Conservation (phyloP, 2,113 vertebrate genomes). For the Pan paniscus region DNA sequence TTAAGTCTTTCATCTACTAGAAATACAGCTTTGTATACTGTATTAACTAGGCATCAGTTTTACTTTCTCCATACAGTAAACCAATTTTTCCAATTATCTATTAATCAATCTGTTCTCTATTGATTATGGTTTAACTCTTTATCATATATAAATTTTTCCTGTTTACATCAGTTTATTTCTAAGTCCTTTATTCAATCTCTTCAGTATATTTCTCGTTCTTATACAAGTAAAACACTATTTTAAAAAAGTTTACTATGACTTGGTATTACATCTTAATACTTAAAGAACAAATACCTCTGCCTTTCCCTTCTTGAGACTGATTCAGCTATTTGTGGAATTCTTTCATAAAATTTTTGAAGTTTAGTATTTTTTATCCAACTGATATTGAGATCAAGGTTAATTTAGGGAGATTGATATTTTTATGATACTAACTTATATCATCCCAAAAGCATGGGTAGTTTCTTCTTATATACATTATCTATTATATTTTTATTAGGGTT, state of each 20-base stretch:
- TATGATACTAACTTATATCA: background rate
- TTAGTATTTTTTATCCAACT: background rate
- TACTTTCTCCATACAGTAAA: background rate
- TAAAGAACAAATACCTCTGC: background rate
- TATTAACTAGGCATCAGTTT: background rate
- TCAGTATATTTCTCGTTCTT: background rate
- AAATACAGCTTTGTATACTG: background rate
- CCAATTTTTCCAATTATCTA: background rate
- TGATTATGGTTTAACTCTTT: background rate
- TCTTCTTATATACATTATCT: background rate
- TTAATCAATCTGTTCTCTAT: background rate
- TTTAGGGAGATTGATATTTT: background rate
- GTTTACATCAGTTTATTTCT: background rate
- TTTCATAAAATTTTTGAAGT: background rate
- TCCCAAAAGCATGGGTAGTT: background rate
- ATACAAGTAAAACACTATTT: background rate
- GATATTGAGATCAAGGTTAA: background rate
- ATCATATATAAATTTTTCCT: background rate
- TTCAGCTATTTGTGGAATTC: background rate
- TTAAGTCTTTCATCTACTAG: background rate
- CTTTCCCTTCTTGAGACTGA: background rate
- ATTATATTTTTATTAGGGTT: background rate
- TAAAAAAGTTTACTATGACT: background rate
- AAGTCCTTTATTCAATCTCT: background rate
- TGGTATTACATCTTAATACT: background rate